These are phyloP conservation scores for Drosophila seguyi DNA, from an alignment of 1,140 invertebrate species.

Conservation along the genomic window DNA sequence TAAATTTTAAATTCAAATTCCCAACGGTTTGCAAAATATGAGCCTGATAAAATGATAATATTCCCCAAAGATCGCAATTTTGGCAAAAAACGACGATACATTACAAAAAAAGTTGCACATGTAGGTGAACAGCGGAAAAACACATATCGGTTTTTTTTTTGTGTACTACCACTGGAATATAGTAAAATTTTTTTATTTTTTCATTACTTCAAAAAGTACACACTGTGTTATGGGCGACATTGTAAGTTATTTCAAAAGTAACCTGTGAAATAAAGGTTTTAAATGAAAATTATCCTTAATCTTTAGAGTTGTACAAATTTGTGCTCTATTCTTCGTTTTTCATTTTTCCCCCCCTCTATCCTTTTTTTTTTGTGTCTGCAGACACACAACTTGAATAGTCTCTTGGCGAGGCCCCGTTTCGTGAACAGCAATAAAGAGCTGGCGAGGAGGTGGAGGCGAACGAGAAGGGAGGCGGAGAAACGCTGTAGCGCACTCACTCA, in stretches of 20 bases:
- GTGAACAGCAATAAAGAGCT: slow-evolving; percentile 25
- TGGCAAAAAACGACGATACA: too few relatives aligned
- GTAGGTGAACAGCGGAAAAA: too few relatives aligned
- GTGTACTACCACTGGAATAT: too few relatives aligned
- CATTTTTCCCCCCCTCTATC: background rate
- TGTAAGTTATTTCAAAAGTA: background rate
- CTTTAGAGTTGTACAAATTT: background rate
- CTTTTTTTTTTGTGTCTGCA: slow-evolving; percentile 5
- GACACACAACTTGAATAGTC: slow-evolving; percentile 73
- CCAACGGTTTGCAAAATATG: too few relatives aligned
- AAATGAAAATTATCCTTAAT: background rate
- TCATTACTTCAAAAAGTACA: too few relatives aligned
- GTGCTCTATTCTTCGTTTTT: background rate
- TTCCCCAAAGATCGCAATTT: too few relatives aligned
- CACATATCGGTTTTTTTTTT: too few relatives aligned
- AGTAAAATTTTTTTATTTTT: too few relatives aligned
- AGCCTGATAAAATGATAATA: too few relatives aligned
- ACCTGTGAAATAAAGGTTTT: background rate
- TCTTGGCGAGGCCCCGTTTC: slow-evolving; percentile 69
- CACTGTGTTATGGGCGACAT: background rate
- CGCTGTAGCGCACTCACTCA: slow-evolving; percentile 27
- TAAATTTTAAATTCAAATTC: too few relatives aligned
- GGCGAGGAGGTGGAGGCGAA: slow-evolving; percentile 11
- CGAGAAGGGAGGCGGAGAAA: slow-evolving; percentile 18
- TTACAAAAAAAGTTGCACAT: too few relatives aligned